Evolutionary conservation across 2,113 vertebrate species (phyloP).

Genomic region (Erinaceus europaeus): DNA sequence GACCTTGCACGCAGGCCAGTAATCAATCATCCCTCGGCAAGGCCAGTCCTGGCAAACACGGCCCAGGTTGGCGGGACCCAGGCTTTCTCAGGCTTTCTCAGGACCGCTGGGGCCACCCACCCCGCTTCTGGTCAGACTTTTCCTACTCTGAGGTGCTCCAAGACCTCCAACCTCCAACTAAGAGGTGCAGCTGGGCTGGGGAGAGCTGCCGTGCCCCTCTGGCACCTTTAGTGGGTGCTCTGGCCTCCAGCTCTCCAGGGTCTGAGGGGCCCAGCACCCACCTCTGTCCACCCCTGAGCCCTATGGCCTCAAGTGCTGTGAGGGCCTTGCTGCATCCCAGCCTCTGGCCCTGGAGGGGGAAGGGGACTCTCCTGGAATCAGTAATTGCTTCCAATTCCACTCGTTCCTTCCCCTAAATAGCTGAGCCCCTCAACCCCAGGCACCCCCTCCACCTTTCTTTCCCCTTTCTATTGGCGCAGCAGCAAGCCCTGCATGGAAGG

Average conservation of each 20-base stretch:
- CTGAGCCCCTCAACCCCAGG: not conserved
- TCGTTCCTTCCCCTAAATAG: slow-evolving; percentile 21
- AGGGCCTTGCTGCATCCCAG: too few species aligned
- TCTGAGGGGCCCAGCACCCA: not conserved
- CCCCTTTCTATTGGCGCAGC: slow-evolving; percentile 68
- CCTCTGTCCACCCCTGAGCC: fast-evolving
- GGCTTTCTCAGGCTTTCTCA: slow-evolving; percentile 88
- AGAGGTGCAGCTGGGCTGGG: not conserved
- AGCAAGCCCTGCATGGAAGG: slow-evolving; percentile 58
- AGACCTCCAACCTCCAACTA: not conserved
- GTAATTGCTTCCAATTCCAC: too few species aligned
- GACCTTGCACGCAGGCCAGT: slow-evolving; percentile 77
- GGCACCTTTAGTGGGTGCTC: not conserved
- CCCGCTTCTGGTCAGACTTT: too few species aligned
- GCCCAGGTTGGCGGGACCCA: slow-evolving; percentile 67
- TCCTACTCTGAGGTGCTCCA: not conserved
- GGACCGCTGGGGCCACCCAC: not conserved
- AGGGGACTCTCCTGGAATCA: slow-evolving; percentile 28
- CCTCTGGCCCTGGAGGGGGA: too few species aligned
- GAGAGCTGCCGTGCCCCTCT: fast-evolving
- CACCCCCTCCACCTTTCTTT: not conserved
- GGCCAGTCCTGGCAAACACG: slow-evolving; percentile 86
- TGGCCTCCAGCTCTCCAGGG: not conserved
- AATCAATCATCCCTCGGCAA: slow-evolving; percentile 91
- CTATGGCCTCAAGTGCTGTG: not conserved